phyloP scores from a whole-genome alignment of 2,888 invertebrate genomes.

The Cepaea hortensis region DNA sequence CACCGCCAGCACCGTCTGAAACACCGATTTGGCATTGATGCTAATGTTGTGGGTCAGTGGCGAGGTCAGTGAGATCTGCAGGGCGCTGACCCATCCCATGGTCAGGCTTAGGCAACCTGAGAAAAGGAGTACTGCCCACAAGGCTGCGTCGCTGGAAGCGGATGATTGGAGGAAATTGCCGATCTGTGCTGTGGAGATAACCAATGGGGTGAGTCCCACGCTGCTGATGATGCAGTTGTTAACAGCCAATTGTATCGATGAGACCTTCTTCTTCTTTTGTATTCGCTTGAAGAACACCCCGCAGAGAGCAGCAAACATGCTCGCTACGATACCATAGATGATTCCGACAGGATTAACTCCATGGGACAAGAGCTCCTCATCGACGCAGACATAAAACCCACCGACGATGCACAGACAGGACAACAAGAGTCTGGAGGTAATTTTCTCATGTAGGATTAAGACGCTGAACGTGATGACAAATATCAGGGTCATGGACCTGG shows the following conservation, averaged over 20 bases:
- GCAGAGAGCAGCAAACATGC: slow-evolving; percentile 72
- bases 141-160: slow-evolving; percentile 48
- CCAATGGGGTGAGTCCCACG: slow-evolving; percentile 69
- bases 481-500: slow-evolving; percentile 74
- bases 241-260: slow-evolving; percentile 71
- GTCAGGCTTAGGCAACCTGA: slow-evolving; percentile 71
- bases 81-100: slow-evolving; percentile 74
- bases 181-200: slow-evolving; percentile 70
- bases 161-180: slow-evolving; percentile 59
- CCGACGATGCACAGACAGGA: slow-evolving; percentile 70
- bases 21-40: slow-evolving; percentile 74
- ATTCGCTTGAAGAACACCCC: slow-evolving; percentile 74
- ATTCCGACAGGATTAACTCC: slow-evolving; percentile 72
- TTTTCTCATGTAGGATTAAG: slow-evolving; percentile 64
- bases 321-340: slow-evolving; percentile 72
- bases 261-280: slow-evolving; percentile 64
- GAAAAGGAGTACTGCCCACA: slow-evolving; percentile 66
- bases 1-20: slow-evolving; percentile 75
- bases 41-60: slow-evolving; percentile 75
- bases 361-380: slow-evolving; percentile 72
- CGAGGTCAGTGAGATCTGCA: slow-evolving; percentile 75
- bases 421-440: slow-evolving; percentile 61
- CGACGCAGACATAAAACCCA: slow-evolving; percentile 74
- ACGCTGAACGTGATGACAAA: slow-evolving; percentile 73
- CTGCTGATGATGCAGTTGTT: slow-evolving; percentile 71